Evolutionary conservation across 1,140 invertebrate genomes (phyloP), one percentile per base, ranked within the genome.

Genomic region (Caenorhabditis elegans): DNA sequence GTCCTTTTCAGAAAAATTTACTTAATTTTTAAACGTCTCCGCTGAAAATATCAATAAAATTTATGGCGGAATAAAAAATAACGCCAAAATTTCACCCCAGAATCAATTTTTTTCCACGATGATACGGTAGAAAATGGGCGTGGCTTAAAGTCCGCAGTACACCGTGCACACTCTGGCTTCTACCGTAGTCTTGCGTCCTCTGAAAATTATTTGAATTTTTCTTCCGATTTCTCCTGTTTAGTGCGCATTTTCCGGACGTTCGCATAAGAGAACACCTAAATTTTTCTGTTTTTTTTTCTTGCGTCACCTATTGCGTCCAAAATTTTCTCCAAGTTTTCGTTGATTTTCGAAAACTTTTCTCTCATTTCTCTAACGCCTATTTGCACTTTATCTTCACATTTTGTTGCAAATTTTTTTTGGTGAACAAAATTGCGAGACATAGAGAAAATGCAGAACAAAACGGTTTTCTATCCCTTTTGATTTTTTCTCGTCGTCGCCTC

Each of bases 301-400:
- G 26, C 60, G 34, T 17, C 28, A 70, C 11, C 49, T 3, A 70
- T 22, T 11, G 10, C 26, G n/a, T 10, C n/a, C 26, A 8, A 49
- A 49, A 6, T 10, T 53, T 19, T 17, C 31, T 5, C 31, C 28
- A 26, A 10, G 11, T 39, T 70, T 70, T 70, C 60, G 60, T 39
- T 6, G 60, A 70, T 70, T 70, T 70, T 70, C 60, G 60, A 70
- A 70, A 70, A 70, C 34, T 31, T 70, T 28, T 60, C 26, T 39
- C 17, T 11, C 26, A 26, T 70, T 22, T 70, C 60, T 39, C 31
- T 36, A 11, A 31, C 28, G 19, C 53, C 28, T 43, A 70, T 70
- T 43, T 39, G 19, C 53, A 24, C 60, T 31, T 24, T 43, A 34
- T 39, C n/a, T 15, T 43, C n/a, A n/a, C 53, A 24, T 34, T 31